Conservation (phyloP, 2,797 vertebrate genomes). For the Arvicola amphibius region DNA sequence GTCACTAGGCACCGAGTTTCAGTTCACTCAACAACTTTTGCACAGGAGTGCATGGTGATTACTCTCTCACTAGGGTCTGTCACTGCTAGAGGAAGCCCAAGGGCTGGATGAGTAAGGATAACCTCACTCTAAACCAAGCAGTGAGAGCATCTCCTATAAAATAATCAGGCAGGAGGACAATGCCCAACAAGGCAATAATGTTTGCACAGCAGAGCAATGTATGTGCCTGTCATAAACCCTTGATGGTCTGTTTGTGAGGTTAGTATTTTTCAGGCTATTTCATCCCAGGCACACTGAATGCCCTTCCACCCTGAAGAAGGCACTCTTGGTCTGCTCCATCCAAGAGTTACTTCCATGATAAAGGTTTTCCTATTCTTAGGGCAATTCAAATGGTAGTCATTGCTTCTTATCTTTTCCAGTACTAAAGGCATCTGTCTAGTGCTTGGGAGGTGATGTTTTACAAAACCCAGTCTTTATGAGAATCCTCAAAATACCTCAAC, state of each 20-base stretch:
- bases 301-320: no score
- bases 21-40: background rate
- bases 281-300: no score
- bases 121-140: background rate
- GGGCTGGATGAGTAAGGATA: background rate
- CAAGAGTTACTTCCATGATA: background rate
- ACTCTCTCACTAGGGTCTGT: rapidly evolving
- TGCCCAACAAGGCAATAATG: no score
- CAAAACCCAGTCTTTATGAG: background rate
- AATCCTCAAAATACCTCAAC: background rate
- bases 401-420: background rate
- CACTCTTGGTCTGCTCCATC: background rate
- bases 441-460: background rate
- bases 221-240: background rate
- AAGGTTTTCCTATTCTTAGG: background rate
- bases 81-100: background rate
- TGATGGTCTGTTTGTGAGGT: background rate
- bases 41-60: rapidly evolving
- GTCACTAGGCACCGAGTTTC: background rate
- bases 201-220: background rate
- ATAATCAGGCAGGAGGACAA: background rate
- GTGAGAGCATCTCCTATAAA: background rate
- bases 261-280: background rate
- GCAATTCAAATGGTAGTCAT: background rate
- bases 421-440: background rate